Percentiles rank a stretch among this genome's conserved stretches.
These are phyloP conservation scores for Uromys caudimaculatus DNA, from an alignment of 2,797 vertebrate genomes.

Conservation along the genomic window DNA sequence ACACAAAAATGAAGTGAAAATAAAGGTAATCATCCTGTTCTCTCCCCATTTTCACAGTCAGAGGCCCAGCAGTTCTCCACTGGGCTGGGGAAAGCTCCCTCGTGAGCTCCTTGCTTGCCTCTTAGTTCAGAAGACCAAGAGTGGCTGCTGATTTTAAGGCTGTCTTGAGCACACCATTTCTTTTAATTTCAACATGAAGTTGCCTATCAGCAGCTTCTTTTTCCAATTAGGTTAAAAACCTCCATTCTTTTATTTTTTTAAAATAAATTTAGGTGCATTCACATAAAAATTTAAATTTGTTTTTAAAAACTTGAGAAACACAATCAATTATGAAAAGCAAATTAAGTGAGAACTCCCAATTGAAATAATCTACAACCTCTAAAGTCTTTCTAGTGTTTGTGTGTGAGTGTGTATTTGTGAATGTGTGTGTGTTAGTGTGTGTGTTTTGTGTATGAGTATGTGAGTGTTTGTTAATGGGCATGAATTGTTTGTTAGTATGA, in stretches of 20 bases:
- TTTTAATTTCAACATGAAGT: not conserved
- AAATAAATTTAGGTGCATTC: not conserved
- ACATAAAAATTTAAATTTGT: not conserved
- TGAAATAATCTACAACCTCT: not conserved
- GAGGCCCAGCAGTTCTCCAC: not conserved
- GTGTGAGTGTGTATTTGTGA: no score
- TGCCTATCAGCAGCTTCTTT: not conserved
- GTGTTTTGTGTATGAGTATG: not conserved
- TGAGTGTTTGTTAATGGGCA: not conserved
- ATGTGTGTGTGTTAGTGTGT: not conserved
- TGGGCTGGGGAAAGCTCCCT: not conserved
- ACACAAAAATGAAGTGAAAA: not conserved
- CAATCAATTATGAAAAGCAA: conserved; percentile 5
- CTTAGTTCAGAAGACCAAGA: not conserved
- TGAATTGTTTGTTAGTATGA: no score
- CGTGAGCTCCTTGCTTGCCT: not conserved
- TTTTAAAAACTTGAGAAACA: conserved; percentile 45
- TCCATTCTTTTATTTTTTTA: not conserved
- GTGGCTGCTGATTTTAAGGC: not conserved
- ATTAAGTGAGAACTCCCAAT: not conserved
- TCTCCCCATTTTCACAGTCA: not conserved
- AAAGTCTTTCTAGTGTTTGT: not conserved
- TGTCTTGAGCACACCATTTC: conserved; percentile 12
- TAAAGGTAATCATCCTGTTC: not conserved
- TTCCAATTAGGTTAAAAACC: not conserved